Conservation (phyloP, 2,797 vertebrate species). For the Sebastiscus albofasciatus region DNA sequence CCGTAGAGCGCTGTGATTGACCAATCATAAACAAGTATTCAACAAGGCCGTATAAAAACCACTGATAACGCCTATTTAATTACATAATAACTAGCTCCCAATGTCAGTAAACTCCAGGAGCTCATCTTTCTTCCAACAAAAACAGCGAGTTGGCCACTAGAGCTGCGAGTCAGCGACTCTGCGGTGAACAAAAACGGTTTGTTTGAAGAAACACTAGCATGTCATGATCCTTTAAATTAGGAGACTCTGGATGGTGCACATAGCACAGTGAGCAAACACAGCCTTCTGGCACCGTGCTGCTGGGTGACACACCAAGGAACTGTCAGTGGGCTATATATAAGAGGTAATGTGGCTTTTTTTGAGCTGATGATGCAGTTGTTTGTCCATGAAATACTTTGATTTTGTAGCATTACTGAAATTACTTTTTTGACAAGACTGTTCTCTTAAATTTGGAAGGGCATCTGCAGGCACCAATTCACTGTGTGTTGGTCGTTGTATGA, state of each 20-base stretch:
- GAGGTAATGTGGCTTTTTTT: neutral
- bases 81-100: too few species aligned
- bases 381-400: neutral
- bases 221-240: neutral
- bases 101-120: neutral
- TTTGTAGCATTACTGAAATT: neutral
- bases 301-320: neutral
- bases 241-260: neutral
- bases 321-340: neutral
- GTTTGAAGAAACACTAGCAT: neutral
- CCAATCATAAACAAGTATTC: too few species aligned
- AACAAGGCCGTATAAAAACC: too few species aligned
- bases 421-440: neutral
- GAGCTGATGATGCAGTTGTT: conserved; percentile 4
- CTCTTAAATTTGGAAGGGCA: neutral
- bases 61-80: too few species aligned
- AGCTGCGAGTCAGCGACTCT: neutral
- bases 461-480: neutral
- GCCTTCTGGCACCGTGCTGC: conserved; percentile 2
- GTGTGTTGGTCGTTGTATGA: neutral
- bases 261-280: neutral
- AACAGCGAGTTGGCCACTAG: neutral
- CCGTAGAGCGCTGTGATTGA: too few species aligned
- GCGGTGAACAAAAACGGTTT: neutral
- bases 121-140: neutral